phyloP scores from a whole-genome alignment of 2,888 invertebrate genomes.

The Andrena bucephala region DNA sequence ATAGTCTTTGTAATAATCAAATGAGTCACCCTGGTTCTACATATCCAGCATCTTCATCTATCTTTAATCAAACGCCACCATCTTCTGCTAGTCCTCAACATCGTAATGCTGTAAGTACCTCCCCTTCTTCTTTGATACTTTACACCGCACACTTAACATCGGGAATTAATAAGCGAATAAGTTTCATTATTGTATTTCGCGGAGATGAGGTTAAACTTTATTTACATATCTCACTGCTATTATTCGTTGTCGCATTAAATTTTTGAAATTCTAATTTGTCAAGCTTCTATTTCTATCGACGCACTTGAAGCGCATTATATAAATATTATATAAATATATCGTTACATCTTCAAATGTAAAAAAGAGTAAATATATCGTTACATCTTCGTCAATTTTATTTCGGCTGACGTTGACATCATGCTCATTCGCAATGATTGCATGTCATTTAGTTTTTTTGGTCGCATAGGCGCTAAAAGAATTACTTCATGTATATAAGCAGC shows the following conservation, averaged over 20 bases:
- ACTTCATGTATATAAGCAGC: constrained; percentile 41
- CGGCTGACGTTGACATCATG: not conserved
- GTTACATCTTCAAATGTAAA: not conserved
- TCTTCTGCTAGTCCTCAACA: constrained; percentile 89
- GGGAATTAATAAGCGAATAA: not conserved
- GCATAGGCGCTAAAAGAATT: constrained; percentile 26
- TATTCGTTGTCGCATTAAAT: no score
- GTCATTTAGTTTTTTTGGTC: constrained; percentile 28
- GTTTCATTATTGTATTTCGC: not conserved
- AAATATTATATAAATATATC: no score
- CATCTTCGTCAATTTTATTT: not conserved
- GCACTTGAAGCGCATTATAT: not conserved
- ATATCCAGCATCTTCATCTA: constrained; percentile 84
- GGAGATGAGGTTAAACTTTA: not conserved
- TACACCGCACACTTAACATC: not conserved
- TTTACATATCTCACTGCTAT: no score
- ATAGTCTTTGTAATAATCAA: constrained; percentile 86
- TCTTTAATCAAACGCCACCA: constrained; percentile 86
- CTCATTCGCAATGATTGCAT: constrained; percentile 2
- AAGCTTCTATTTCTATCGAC: not conserved
- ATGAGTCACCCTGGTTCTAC: constrained; percentile 86
- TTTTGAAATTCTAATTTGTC: not conserved
- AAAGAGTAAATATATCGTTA: not conserved
- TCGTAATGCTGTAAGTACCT: constrained; percentile 84
- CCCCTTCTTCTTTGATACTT: constrained; percentile 7